phyloP scores from a whole-genome alignment of 2,797 vertebrate genomes.

The Mastacembelus armatus region DNA sequence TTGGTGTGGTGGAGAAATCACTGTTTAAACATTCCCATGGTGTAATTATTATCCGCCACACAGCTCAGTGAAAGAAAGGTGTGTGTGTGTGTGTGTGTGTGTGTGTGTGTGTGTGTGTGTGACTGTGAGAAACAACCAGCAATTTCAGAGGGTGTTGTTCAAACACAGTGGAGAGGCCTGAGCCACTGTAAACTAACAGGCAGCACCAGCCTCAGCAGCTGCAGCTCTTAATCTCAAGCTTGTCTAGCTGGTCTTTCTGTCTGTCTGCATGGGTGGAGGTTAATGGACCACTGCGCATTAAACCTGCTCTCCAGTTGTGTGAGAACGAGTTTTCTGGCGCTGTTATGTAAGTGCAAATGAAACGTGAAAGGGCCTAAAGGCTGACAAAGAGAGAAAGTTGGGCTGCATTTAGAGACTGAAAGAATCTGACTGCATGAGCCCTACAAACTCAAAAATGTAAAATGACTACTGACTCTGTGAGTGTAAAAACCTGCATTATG shows the following conservation, averaged over 20 bases:
- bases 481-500: background rate
- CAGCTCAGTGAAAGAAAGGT: slow-evolving; percentile 33
- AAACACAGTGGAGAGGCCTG: slow-evolving; percentile 58
- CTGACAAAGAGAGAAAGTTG: slow-evolving; percentile 28
- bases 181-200: slow-evolving; percentile 55
- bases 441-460: background rate
- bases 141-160: slow-evolving; percentile 67
- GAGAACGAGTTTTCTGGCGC: slow-evolving; percentile 53
- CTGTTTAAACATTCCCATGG: slow-evolving; percentile 41
- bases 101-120: slow-evolving; percentile 21
- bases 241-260: slow-evolving; percentile 63
- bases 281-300: slow-evolving; percentile 37
- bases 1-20: slow-evolving; percentile 50
- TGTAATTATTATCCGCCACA: slow-evolving; percentile 38
- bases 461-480: slow-evolving; percentile 9
- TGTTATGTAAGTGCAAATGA: slow-evolving; percentile 47
- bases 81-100: slow-evolving; percentile 22
- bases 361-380: slow-evolving; percentile 40
- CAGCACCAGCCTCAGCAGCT: slow-evolving; percentile 43
- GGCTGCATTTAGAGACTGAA: background rate
- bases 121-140: slow-evolving; percentile 41
- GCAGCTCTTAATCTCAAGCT: slow-evolving; percentile 66
- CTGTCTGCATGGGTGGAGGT: slow-evolving; percentile 51
- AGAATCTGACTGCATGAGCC: slow-evolving; percentile 3
- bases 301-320: slow-evolving; percentile 32